Evolutionary conservation across 2,888 invertebrate species (phyloP).

Genomic region (Lumbricus terrestris): DNA sequence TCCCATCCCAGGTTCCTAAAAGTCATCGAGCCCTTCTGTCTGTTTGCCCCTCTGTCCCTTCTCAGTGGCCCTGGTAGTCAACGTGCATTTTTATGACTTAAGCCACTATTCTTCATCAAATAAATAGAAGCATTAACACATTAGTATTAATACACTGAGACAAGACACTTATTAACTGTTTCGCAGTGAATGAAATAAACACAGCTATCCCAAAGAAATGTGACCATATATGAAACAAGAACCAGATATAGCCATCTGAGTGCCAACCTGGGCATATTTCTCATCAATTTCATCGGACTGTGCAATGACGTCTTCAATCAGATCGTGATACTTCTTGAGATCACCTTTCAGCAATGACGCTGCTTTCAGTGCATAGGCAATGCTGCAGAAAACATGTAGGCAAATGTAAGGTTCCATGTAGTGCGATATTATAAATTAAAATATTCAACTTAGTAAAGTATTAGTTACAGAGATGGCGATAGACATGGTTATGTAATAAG

Average conservation of each 20-base stretch:
- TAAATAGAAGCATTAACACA: neutral
- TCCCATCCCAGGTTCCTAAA: too few species aligned
- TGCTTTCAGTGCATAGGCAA: slow-evolving; percentile 80
- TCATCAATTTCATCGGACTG: slow-evolving; percentile 94
- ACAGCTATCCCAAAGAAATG: neutral
- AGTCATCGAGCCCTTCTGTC: too few species aligned
- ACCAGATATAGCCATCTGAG: neutral
- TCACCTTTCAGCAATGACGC: slow-evolving; percentile 72
- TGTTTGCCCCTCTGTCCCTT: too few species aligned
- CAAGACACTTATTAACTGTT: neutral
- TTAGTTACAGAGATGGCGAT: too few species aligned
- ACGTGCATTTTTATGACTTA: neutral
- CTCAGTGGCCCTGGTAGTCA: too few species aligned
- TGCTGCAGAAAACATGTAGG: slow-evolving; percentile 62
- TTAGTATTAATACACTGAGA: neutral
- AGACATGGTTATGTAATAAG: too few species aligned
- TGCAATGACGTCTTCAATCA: slow-evolving; percentile 86
- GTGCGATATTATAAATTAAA: slow-evolving; percentile 19
- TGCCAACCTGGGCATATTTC: slow-evolving; percentile 65
- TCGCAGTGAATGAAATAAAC: neutral
- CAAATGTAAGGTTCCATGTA: neutral
- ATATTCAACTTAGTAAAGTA: neutral
- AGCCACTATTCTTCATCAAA: neutral
- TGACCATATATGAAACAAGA: neutral
- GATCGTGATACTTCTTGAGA: slow-evolving; percentile 64